Evolutionary conservation across 2,888 invertebrate species (phyloP), one percentile per base, ranked within the genome.

Genomic region (Ennomos erosarius): DNA sequence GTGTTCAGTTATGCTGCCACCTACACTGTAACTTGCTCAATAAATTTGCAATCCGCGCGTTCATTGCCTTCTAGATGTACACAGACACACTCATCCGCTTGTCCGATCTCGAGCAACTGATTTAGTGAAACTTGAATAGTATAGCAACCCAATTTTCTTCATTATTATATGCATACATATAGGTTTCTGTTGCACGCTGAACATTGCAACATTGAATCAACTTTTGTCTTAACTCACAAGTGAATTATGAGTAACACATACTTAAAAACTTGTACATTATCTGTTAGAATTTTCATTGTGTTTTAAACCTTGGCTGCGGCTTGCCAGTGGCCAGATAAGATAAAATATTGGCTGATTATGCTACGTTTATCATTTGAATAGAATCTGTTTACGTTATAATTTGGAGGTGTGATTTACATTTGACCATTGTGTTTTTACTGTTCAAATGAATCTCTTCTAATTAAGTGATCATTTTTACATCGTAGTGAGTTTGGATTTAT

Each of bases 231-330:
- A 55, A 54, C 59, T 65, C 59, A 63, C 57, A 55, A 54, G 64
- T 55, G 59, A 57, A 67, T 59, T 69, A 59, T 77, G 73, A 75
- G 68, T 74, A 78, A 77, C 3, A 16, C 26, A 1, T 78, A 67
- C 68, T 58, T 70, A 64, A 60, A 77, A 77, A 78, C 73, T 74
- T 60, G 68, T 77, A n/a, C n/a, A n/a, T n/a, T n/a, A 69, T 72
- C 60, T 70, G 62, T 62, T 72, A 77, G 71, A 80, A 73, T 81
- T 80, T 79, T 78, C 78, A 82, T 85, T 87, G 85, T 85, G 73
- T 79, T 67, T 66, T 61, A 56, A 81, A 74, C 78, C 82, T 83
- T 82, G 70, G 53, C 50, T 62, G 72, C 36, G 42, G 6, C 26
- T 26, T 26, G 26, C 26, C 26, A 74, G 88, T 26, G 3, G 26